Percentiles rank a stretch among this genome's conserved stretches.
Evolutionary conservation across 2,797 vertebrate genomes (phyloP).

Genomic region (Darevskia nairensis): DNA sequence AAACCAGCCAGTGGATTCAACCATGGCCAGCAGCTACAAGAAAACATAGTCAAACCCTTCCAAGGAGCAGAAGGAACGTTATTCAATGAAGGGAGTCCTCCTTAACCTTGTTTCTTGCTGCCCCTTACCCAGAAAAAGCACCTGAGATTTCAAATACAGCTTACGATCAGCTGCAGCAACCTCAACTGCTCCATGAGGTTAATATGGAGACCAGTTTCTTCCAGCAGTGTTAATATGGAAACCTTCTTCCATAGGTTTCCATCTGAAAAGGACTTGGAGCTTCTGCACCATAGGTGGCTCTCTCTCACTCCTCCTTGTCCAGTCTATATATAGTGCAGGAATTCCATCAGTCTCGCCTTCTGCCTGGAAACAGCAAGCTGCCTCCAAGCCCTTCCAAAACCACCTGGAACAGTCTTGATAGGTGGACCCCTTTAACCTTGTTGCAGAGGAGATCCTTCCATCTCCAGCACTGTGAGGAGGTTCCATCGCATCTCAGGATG

Average conservation of each 20-base stretch:
- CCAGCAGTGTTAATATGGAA: too few relatives aligned
- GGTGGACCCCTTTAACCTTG: accelerated
- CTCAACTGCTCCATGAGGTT: constrained; percentile 16
- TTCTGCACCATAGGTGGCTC: accelerated
- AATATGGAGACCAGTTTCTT: background rate
- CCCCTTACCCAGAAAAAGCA: background rate
- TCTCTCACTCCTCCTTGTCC: background rate
- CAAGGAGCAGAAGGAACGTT: background rate
- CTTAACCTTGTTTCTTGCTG: too few relatives aligned
- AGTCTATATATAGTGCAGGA: accelerated
- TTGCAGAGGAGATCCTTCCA: accelerated
- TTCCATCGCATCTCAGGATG: accelerated
- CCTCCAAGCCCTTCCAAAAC: accelerated
- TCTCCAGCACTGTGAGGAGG: background rate
- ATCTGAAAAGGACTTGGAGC: too few relatives aligned
- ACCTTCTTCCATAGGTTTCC: too few relatives aligned
- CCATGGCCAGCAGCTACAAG: background rate
- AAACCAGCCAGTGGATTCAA: background rate
- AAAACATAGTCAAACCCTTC: too few relatives aligned
- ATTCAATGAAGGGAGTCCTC: accelerated
- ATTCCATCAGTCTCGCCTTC: accelerated
- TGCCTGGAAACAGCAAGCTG: accelerated
- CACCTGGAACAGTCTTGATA: background rate
- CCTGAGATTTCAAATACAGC: constrained; percentile 53
- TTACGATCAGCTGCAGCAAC: background rate